Evolutionary conservation across 2,797 vertebrate genomes (phyloP).

Genomic region (Craterocephalus amniculus): DNA sequence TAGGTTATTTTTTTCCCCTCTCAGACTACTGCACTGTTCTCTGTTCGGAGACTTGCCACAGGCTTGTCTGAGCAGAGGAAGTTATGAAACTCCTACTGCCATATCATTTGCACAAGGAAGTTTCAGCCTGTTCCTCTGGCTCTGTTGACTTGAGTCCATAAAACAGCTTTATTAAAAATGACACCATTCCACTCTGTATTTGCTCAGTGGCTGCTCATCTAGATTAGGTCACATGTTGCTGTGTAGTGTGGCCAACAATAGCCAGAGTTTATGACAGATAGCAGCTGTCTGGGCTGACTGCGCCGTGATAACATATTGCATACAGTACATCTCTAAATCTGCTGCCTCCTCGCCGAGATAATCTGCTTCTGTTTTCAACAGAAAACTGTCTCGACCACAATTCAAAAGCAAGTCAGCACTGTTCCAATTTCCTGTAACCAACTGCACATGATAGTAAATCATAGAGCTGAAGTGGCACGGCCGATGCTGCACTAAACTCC

Average conservation of each 20-base stretch:
- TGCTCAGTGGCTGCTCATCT: conserved; percentile 79
- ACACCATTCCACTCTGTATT: conserved; percentile 80
- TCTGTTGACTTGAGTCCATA: conserved; percentile 80
- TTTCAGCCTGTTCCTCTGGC: conserved; percentile 79
- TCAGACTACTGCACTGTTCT: conserved; percentile 52
- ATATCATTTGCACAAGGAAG: conserved; percentile 84
- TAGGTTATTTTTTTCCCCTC: conserved; percentile 65
- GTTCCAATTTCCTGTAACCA: conserved; percentile 82
- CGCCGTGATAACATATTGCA: conserved; percentile 79
- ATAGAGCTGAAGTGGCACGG: conserved; percentile 64
- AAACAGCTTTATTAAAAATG: conserved; percentile 84
- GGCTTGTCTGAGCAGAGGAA: conserved; percentile 83
- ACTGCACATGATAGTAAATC: conserved; percentile 79
- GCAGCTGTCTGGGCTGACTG: conserved; percentile 77
- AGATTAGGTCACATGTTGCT: conserved; percentile 80
- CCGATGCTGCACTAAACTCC: conserved; percentile 29
- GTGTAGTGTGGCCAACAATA: conserved; percentile 77
- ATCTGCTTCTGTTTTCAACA: conserved; percentile 79
- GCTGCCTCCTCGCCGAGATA: conserved; percentile 74
- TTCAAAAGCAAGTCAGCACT: conserved; percentile 72
- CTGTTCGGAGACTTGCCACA: conserved; percentile 82
- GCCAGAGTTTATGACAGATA: conserved; percentile 83
- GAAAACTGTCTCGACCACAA: conserved; percentile 76
- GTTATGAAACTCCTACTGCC: conserved; percentile 84
- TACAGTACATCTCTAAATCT: conserved; percentile 80